Evolutionary conservation across 2,797 vertebrate species (phyloP), one percentile per base, ranked within the genome.

Genomic region (Pelobates cultripes): DNA sequence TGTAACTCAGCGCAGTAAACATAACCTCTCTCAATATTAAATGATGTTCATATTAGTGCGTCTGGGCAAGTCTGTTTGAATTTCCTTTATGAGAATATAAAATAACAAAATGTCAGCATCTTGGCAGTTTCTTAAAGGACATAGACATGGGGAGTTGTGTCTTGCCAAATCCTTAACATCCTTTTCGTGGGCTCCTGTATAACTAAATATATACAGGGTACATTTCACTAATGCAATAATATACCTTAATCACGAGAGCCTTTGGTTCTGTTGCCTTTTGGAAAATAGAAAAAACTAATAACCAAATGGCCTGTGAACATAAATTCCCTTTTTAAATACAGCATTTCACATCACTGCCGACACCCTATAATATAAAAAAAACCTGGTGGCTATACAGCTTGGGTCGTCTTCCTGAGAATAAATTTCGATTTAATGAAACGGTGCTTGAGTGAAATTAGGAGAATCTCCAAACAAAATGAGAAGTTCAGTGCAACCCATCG

Each of bases 81-180:
- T 83, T 83, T 83, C 76, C 71, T 83, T 78, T 42, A 74, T 83
- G 68, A 66, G 77, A 79, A 78, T 83, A 78, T 78, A 83, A 74
- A 73, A 83, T 83, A 78, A 78, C 81, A 53, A 83, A 70, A 70
- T 78, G 80, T 79, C 81, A 83, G 76, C 70, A 79, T 43, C 71
- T 83, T 83, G 81, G 81, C 81, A 13, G 41, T 8, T 14, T 61
- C 71, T 75, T 53, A 73, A 83, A 83, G 81, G 77, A 79, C 53
- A 71, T 14, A 67, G 74, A 77, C 68, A 71, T 61, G 63, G 63
- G 51, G 69, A 63, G 42, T n/a, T 42, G 71, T 53, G 0, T 7
- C 28, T 44, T 70, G 81, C 81, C 81, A 83, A 70, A 70, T 74
- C 81, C 44, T 60, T 75, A 70, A 64, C 77, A 70, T 75, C 81